Percentiles rank a stretch among this genome's conserved stretches.
phyloP scores from a whole-genome alignment of 2,797 vertebrate species.

The Karalla daura region DNA sequence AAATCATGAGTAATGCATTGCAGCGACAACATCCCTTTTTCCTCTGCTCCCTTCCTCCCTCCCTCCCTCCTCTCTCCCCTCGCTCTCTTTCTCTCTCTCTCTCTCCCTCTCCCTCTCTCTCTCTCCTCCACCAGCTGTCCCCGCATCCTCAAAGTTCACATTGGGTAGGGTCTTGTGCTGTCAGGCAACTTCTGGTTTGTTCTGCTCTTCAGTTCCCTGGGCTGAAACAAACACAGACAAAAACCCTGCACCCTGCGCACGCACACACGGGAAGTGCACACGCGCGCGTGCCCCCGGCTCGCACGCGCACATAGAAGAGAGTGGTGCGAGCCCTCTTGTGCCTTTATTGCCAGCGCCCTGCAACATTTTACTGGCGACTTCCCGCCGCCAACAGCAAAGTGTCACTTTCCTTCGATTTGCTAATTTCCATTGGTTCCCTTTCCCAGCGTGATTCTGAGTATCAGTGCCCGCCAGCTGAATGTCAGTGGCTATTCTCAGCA shows the following conservation, averaged over 20 bases:
- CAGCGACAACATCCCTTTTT: constrained; percentile 34
- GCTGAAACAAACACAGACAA: constrained; percentile 48
- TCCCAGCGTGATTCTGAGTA: constrained; percentile 68
- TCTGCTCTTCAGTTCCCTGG: constrained; percentile 68
- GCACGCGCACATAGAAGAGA: constrained; percentile 25
- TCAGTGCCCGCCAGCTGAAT: constrained; percentile 75
- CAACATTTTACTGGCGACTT: constrained; percentile 70
- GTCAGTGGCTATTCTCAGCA: constrained; percentile 73
- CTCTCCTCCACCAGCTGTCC: constrained; percentile 63
- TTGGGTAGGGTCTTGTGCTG: constrained; percentile 64
- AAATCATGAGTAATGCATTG: constrained; percentile 40
- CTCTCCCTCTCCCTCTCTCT: constrained; percentile 2
- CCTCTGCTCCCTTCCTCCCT: constrained; percentile 33
- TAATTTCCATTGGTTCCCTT: constrained; percentile 77
- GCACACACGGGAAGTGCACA: constrained; percentile 14
- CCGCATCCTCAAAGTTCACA: constrained; percentile 70
- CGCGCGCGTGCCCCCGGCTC: neutral
- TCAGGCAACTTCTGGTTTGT: constrained; percentile 73
- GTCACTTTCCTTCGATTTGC: constrained; percentile 75
- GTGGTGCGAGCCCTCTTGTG: constrained; percentile 55
- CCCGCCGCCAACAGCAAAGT: constrained; percentile 74
- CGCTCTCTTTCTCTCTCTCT: constrained; percentile 35
- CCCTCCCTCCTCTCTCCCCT: neutral
- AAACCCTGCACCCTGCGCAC: constrained; percentile 17
- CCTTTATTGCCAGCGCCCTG: constrained; percentile 57